A percentile compares a stretch with the other conserved stretches of the same genome.
These are phyloP conservation scores for Helicoverpa zea DNA, from an alignment of 1,140 invertebrate genomes.

Conservation along the genomic window DNA sequence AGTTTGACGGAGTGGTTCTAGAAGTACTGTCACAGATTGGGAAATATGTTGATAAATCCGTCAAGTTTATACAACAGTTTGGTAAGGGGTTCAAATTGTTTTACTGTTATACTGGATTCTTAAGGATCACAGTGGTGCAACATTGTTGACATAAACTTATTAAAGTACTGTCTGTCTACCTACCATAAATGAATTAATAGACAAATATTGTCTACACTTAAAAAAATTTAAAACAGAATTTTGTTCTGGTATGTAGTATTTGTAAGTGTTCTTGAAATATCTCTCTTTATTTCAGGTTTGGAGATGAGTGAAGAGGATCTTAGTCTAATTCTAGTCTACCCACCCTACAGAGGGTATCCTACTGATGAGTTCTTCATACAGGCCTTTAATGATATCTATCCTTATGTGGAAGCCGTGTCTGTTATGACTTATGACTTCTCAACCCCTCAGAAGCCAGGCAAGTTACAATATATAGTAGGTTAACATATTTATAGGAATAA, in stretches of 20 bases:
- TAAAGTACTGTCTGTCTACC: background rate
- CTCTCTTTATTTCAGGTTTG: constrained; percentile 69
- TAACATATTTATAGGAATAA: too few species aligned
- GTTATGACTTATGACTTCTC: constrained; percentile 99
- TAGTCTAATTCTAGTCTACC: constrained; percentile 93
- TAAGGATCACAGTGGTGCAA: too few species aligned
- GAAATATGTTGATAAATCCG: constrained; percentile 88
- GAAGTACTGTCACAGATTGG: constrained; percentile 96
- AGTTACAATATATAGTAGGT: background rate
- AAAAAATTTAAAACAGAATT: background rate
- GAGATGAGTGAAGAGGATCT: constrained; percentile 86
- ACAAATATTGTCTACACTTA: too few species aligned
- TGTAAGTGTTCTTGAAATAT: background rate
- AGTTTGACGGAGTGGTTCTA: constrained; percentile 95
- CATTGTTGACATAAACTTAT: too few species aligned
- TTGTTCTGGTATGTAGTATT: too few species aligned
- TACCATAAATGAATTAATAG: too few species aligned
- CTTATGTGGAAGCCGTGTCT: constrained; percentile 94
- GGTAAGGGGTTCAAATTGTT: constrained; percentile 69
- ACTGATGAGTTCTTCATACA: constrained; percentile 91
- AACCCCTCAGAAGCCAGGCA: constrained; percentile 92
- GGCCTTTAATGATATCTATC: constrained; percentile 92
- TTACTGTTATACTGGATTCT: too few species aligned
- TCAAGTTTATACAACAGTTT: constrained; percentile 89
- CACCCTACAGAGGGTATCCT: constrained; percentile 91